Conservation (phyloP, 2,113 vertebrate genomes). For the Muscicapa adusta region DNA sequence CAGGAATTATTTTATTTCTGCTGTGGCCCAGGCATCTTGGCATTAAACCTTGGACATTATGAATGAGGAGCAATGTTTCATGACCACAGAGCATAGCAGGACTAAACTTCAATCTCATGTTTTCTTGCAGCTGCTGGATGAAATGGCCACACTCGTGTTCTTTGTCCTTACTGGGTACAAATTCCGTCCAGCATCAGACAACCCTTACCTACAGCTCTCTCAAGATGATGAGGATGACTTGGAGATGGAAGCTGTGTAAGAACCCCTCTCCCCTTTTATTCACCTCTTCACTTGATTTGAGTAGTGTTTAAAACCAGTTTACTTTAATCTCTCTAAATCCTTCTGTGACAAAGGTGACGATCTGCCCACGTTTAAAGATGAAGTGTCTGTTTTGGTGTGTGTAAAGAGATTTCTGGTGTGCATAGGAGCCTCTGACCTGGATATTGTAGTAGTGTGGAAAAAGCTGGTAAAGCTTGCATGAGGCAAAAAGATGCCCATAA, state of each 20-base stretch:
- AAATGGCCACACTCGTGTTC: slow-evolving; percentile 82
- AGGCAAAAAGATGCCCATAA: background rate
- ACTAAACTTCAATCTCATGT: background rate
- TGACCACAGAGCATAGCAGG: background rate
- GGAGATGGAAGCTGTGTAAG: slow-evolving; percentile 89
- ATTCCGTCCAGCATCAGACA: slow-evolving; percentile 84
- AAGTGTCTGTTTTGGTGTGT: background rate
- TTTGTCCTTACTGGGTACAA: slow-evolving; percentile 87
- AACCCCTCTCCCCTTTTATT: background rate
- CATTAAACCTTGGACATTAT: background rate
- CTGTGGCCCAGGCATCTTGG: background rate
- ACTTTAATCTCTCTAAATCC: background rate
- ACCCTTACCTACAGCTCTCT: slow-evolving; percentile 86
- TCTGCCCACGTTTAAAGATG: background rate
- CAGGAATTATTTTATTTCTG: background rate
- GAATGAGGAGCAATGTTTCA: background rate
- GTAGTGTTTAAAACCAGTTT: background rate
- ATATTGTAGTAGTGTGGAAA: background rate
- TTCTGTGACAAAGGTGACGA: background rate
- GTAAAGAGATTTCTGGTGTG: background rate
- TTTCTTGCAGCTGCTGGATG: slow-evolving; percentile 79
- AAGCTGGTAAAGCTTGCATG: background rate
- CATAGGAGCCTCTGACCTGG: background rate
- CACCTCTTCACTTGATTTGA: background rate
- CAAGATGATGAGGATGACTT: slow-evolving; percentile 83